Conservation (phyloP, 2,113 vertebrate species). For the Dolichotis patagonum region DNA sequence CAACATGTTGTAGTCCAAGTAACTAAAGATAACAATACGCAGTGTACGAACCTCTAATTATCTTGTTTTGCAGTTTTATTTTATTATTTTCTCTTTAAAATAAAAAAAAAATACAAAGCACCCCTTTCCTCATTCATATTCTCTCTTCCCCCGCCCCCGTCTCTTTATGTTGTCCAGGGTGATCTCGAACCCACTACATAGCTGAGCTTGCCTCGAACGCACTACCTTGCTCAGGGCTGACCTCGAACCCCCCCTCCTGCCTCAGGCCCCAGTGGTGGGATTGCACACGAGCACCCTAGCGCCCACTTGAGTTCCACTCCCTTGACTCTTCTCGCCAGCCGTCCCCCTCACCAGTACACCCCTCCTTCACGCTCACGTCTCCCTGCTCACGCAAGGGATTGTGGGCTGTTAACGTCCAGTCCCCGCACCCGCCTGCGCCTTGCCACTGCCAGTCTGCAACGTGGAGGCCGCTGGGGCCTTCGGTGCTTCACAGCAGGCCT, state of each 20-base stretch:
- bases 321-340: not conserved
- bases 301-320: not conserved
- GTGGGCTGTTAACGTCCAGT: not conserved
- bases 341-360: not conserved
- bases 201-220: not conserved
- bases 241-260: not conserved
- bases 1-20: too few relatives aligned
- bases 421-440: not conserved
- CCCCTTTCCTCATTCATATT: not conserved
- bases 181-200: not conserved
- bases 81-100: too few relatives aligned
- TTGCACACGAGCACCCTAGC: not conserved
- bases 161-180: not conserved
- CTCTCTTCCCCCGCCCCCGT: not conserved
- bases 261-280: not conserved
- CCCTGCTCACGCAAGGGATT: constrained; percentile 68
- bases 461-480: not conserved
- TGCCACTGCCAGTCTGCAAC: too few relatives aligned
- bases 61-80: too few relatives aligned
- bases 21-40: too few relatives aligned
- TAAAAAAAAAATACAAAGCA: not conserved
- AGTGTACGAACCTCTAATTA: too few relatives aligned
- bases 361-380: not conserved
- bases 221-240: too few relatives aligned
- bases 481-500: not conserved